Conservation (phyloP, 1,140 invertebrate species). For the Achroia grisella region DNA sequence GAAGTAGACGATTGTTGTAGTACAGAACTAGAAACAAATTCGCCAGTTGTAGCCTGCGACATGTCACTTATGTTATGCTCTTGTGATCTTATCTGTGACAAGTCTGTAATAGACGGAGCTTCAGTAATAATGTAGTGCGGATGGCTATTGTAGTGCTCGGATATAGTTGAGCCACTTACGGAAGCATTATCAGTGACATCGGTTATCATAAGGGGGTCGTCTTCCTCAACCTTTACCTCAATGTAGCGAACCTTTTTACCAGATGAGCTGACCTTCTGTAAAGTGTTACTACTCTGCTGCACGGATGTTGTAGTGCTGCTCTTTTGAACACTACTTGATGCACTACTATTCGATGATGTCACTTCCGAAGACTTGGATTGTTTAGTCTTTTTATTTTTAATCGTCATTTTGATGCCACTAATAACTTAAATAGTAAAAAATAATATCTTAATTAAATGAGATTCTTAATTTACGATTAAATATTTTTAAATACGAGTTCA, state of each 20-base stretch:
- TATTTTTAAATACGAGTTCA: constrained; percentile 27
- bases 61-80: constrained; percentile 65
- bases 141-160: constrained; percentile 68
- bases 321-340: constrained; percentile 62
- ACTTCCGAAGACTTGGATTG: constrained; percentile 55
- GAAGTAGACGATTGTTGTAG: constrained; percentile 44
- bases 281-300: constrained; percentile 52
- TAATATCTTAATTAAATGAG: constrained; percentile 27
- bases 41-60: constrained; percentile 56
- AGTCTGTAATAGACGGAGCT: constrained; percentile 64
- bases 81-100: constrained; percentile 47
- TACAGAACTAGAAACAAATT: constrained; percentile 58
- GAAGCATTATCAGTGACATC: constrained; percentile 68
- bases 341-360: constrained; percentile 47
- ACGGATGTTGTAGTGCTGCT: constrained; percentile 54
- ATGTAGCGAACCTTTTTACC: constrained; percentile 71
- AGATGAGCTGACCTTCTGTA: constrained; percentile 64
- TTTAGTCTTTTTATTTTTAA: constrained; percentile 73
- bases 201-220: constrained; percentile 71
- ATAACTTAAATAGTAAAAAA: constrained; percentile 24
- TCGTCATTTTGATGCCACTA: constrained; percentile 65
- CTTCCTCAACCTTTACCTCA: constrained; percentile 71
- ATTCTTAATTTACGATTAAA: constrained; percentile 61
- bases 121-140: constrained; percentile 73
- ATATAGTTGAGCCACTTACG: constrained; percentile 64